Conservation (phyloP, 2,113 vertebrate species). For the Todiramphus chloris region DNA sequence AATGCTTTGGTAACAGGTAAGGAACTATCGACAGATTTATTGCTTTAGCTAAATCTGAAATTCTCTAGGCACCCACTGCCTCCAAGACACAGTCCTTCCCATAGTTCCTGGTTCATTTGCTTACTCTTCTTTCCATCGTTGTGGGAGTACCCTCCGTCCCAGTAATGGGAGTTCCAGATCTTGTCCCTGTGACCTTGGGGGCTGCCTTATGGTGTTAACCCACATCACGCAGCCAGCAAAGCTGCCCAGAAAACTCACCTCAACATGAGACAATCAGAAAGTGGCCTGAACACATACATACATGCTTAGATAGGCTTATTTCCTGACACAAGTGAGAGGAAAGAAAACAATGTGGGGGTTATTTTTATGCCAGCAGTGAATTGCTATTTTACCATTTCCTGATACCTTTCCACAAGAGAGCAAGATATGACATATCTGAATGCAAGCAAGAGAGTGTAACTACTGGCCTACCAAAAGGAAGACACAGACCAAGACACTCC, state of each 20-base stretch:
- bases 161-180: neutral
- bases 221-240: neutral
- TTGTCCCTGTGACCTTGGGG: neutral
- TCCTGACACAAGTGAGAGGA: neutral
- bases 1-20: neutral
- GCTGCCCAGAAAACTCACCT: neutral
- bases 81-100: neutral
- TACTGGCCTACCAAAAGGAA: neutral
- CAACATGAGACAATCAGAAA: accelerated
- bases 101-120: neutral
- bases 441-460: neutral
- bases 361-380: neutral
- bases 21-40: neutral
- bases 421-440: neutral
- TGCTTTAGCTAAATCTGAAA: neutral
- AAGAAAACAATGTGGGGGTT: neutral
- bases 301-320: neutral
- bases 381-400: neutral
- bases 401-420: neutral
- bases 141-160: accelerated
- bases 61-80: no score
- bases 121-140: neutral
- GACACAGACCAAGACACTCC: neutral
- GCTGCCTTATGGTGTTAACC: neutral
- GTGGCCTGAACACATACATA: accelerated